These are phyloP conservation scores for Herminia tarsipennalis DNA, from an alignment of 2,888 invertebrate genomes.

Conservation along the genomic window DNA sequence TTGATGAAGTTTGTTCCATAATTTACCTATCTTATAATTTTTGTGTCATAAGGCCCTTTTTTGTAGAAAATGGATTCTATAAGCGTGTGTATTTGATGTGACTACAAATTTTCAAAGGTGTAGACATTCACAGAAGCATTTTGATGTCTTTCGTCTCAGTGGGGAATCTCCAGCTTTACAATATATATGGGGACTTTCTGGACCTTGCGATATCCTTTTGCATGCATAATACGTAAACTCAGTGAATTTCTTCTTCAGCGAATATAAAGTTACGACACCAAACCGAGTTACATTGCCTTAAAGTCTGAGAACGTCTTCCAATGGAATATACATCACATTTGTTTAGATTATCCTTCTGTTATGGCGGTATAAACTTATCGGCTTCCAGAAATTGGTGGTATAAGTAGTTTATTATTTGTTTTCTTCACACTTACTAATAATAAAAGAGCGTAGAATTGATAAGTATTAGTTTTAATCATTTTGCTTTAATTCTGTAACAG, in stretches of 20 bases:
- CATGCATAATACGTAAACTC: constrained; percentile 71
- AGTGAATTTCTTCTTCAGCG: constrained; percentile 64
- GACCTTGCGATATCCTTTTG: constrained; percentile 64
- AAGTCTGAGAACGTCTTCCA: constrained; percentile 65
- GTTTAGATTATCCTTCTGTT: constrained; percentile 64
- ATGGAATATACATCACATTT: constrained; percentile 63
- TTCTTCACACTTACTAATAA: too few relatives aligned
- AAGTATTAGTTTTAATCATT: too few relatives aligned
- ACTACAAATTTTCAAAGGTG: constrained; percentile 3
- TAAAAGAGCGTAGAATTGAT: too few relatives aligned
- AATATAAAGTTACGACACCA: constrained; percentile 70
- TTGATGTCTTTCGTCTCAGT: constrained; percentile 19
- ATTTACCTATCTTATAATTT: too few relatives aligned
- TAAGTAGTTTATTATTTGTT: constrained; percentile 46
- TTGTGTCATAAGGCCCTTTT: too few relatives aligned
- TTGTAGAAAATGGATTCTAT: not conserved
- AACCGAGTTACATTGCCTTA: constrained; percentile 54
- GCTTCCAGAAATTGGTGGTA: constrained; percentile 44
- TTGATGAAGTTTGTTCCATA: constrained; percentile 18
- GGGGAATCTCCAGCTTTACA: constrained; percentile 19
- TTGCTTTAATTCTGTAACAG: not conserved
- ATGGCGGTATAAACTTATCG: constrained; percentile 52
- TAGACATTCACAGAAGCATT: constrained; percentile 14
- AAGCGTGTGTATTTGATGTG: constrained; percentile 8
- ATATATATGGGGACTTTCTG: constrained; percentile 47